Evolutionary conservation across 1,140 invertebrate species (phyloP).

Genomic region (Aphelenchoides besseyi): DNA sequence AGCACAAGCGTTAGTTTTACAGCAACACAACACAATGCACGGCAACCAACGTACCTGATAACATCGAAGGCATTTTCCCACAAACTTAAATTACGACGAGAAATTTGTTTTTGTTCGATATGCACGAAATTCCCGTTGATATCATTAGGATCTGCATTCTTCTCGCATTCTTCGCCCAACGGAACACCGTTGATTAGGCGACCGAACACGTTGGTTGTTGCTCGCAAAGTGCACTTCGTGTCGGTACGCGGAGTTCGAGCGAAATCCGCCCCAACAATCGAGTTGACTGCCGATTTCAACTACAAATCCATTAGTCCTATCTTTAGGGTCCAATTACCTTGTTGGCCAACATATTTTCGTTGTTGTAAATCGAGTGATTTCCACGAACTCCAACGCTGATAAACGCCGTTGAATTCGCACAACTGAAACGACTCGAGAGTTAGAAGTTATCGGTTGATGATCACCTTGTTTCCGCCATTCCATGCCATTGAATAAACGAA

Average conservation of each 20-base stretch:
- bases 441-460: not conserved
- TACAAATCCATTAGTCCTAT: constrained; percentile 9
- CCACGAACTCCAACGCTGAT: constrained; percentile 20
- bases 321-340: constrained; percentile 3
- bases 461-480: constrained; percentile 28
- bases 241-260: constrained; percentile 23
- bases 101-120: not conserved
- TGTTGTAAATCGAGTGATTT: constrained; percentile 13
- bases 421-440: not conserved
- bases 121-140: not conserved
- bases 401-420: constrained; percentile 18
- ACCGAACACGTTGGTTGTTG: constrained; percentile 24
- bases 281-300: constrained; percentile 15
- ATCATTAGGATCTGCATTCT: not conserved
- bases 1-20: not conserved
- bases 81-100: not conserved
- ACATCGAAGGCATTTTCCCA: constrained; percentile 14
- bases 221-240: constrained; percentile 3
- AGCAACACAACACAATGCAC: not conserved
- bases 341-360: constrained; percentile 14
- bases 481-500: constrained; percentile 29
- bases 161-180: constrained; percentile 21
- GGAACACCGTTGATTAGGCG: constrained; percentile 19
- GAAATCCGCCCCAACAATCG: not conserved
- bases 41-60: not conserved